These are phyloP conservation scores for Calidris pugnax DNA, from an alignment of 2,113 vertebrate genomes.

Conservation along the genomic window DNA sequence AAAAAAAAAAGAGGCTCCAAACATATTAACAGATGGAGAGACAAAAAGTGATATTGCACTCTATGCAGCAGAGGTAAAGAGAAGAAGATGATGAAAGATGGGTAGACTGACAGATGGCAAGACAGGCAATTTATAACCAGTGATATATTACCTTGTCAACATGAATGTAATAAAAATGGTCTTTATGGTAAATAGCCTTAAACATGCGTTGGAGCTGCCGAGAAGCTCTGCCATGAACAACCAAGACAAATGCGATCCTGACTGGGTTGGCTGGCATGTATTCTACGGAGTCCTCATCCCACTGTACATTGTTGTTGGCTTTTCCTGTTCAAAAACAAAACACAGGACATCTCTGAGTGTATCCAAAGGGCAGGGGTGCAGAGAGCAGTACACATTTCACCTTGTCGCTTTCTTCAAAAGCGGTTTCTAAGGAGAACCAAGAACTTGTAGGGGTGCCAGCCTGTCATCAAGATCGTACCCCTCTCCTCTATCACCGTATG, in stretches of 20 bases:
- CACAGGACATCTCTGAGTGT: slow-evolving; percentile 44
- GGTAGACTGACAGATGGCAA: not conserved
- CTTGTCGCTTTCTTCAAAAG: not conserved
- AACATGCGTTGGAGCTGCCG: slow-evolving; percentile 96
- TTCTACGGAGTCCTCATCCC: slow-evolving; percentile 94
- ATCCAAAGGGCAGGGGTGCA: not conserved
- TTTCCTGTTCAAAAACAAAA: slow-evolving; percentile 84
- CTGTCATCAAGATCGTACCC: fast-evolving
- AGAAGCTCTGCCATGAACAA: slow-evolving; percentile 92
- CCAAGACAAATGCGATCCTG: slow-evolving; percentile 93
- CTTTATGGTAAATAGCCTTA: slow-evolving; percentile 96
- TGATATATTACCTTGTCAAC: slow-evolving; percentile 90
- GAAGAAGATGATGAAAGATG: not conserved
- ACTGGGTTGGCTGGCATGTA: slow-evolving; percentile 85
- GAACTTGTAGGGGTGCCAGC: not conserved
- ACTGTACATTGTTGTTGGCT: slow-evolving; percentile 90
- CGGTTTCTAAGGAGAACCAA: not conserved
- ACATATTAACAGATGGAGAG: not conserved
- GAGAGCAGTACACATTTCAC: not conserved
- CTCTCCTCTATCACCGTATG: not conserved
- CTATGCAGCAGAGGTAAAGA: not conserved
- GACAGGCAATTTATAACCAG: slow-evolving; percentile 36
- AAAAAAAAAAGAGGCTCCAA: not conserved
- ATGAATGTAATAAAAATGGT: slow-evolving; percentile 98
- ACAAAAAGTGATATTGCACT: not conserved